Base-by-base conservation (phyloP, 2,113 vertebrate species). In the Malurus cyaneus region DNA sequence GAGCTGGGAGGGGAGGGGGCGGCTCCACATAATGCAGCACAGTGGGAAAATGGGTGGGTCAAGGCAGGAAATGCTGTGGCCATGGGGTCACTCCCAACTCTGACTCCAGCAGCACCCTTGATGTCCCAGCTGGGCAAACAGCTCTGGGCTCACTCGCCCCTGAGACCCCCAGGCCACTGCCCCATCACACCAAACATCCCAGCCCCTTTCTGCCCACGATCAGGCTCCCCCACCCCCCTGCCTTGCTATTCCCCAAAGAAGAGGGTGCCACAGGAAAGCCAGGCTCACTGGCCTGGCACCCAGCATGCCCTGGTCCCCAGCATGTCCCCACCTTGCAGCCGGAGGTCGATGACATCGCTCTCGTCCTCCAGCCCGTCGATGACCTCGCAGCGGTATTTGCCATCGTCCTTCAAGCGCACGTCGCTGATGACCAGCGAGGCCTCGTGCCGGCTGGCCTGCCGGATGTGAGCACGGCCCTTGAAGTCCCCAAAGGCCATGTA, bases 361-460 rank as follows among this genome's bases (percentile, higher is more conserved):
- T 99, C 98, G 0, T 99, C 99, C 95, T 99, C 99, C 96, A 99
- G 97, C 18, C 99, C 99, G 0, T 99, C 99, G 0, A 99, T 99
- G 94, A 99, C 98, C 96, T 99, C 99, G 0, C 99, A 99, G 57
- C 98, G 98, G 96, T 99, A 99, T 59, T 98, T 98, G 28, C 99
- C 99, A 0, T 97, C 98, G 42, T 99, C 99, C 52, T 98, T 98
- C 78, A 98, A 87, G 49, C 86, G 97, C 93, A 99, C 96, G 5
- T 98, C 97, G 0, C 81, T 94, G 94, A 99, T 97, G 20, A 99
- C 97, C 86, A 99, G 97, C 0, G 99, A 99, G 80, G 97, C 98
- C 9, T 99, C 98, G 0, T 88, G 96, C 1, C 72, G 96, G 11
- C 69, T 25, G 0, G 66, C 88, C 85, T 93, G 98, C 9, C 4